Base-by-base conservation (phyloP, 1,140 invertebrate species). In the Steinernema khuongi region DNA sequence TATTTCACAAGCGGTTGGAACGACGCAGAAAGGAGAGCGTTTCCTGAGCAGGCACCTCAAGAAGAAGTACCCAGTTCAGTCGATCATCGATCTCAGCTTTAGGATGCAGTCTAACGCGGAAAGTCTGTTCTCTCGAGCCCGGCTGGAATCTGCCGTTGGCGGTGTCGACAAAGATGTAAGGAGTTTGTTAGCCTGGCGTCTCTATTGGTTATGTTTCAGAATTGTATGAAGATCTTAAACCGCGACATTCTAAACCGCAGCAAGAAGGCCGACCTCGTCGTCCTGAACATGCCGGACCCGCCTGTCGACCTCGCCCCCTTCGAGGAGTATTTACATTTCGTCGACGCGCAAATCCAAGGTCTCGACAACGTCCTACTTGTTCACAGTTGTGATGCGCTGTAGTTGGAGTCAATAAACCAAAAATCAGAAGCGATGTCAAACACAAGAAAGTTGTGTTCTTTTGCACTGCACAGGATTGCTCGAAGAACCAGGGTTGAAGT, bases 241-340 rank as follows among this genome's bases (percentile, higher is more conserved):
- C 7, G 19, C 50, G 50, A 60, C 14, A 60, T 60, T 4, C 7
- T 60, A 22, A n/a, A 11, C 4, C 50, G 50, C 11, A 60, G 50
- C 50, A 60, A 60, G 22, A 2, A 60, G 50, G 50, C 50, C 11
- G 22, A 60, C 19, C 50, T 60, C 4, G 50, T 60, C 11, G 19
- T 60, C 19, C 7, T 60, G 50, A 60, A 60, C 50, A 26, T 60
- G 7, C 50, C 50, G 50, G 50, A 60, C 4, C 7, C 50, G 7
- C 50, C 50, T 7, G 4, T 4, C 7, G 50, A 60, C 4, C 26
- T 60, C 14, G 50, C 50, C 14, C 50, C 19, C 22, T 60, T 60
- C 50, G 50, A 60, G 26, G 50, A 60, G 22, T 60, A 60, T 60
- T 60, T 60, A 22, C 50, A 60, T 22, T 60, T 60, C 19, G 50